Conservation (phyloP, 2,888 invertebrate genomes). For the Megaustenia siamemsis region DNA sequence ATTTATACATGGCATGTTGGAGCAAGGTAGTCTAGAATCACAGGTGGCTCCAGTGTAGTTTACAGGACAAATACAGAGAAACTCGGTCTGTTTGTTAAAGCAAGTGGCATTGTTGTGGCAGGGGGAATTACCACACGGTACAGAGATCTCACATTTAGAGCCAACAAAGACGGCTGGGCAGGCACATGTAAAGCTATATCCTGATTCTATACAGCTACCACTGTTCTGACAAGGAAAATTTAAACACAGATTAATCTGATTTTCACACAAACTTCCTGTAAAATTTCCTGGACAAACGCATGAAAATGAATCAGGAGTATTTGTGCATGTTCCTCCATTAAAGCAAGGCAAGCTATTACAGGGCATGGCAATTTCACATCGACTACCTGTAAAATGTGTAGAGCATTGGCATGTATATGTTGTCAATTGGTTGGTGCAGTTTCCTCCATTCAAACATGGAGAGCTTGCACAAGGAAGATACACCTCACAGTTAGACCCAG, state of each 20-base stretch:
- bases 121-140: slow-evolving; percentile 63
- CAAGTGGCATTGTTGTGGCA: slow-evolving; percentile 66
- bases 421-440: slow-evolving; percentile 59
- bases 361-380: slow-evolving; percentile 62
- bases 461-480: slow-evolving; percentile 53
- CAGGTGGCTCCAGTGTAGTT: slow-evolving; percentile 58
- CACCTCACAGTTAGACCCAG: slow-evolving; percentile 59
- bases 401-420: slow-evolving; percentile 65
- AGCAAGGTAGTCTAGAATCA: slow-evolving; percentile 59
- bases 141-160: slow-evolving; percentile 59
- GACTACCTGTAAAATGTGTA: slow-evolving; percentile 62
- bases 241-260: slow-evolving; percentile 82
- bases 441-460: slow-evolving; percentile 70
- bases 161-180: slow-evolving; percentile 63
- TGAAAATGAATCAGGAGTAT: slow-evolving; percentile 33
- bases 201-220: slow-evolving; percentile 57
- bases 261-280: slow-evolving; percentile 50
- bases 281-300: slow-evolving; percentile 53
- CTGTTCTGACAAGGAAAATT: slow-evolving; percentile 56
- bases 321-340: slow-evolving; percentile 67
- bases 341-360: slow-evolving; percentile 62
- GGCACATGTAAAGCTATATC: slow-evolving; percentile 10
- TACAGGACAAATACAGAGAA: slow-evolving; percentile 54
- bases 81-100: slow-evolving; percentile 46
- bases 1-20: slow-evolving; percentile 60